Conservation (phyloP, 2,888 invertebrate genomes). For the Chloroclystis v-ata region DNA sequence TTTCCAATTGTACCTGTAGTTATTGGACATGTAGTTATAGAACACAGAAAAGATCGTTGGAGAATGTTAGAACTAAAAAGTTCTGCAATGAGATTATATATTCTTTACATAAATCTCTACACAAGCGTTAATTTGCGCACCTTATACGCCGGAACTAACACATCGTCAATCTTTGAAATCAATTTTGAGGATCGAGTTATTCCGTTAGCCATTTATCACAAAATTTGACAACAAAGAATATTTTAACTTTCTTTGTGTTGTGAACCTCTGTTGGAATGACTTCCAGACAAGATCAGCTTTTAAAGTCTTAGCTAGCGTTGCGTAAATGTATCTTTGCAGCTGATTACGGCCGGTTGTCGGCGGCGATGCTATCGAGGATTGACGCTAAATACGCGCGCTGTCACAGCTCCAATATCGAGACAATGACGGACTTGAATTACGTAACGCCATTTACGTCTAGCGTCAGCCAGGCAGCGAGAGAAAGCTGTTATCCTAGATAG, state of each 20-base stretch:
- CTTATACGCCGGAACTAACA: constrained; percentile 1
- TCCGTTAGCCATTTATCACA: background rate
- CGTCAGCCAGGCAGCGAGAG: constrained; percentile 39
- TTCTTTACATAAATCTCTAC: no score
- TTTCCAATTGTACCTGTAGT: no score
- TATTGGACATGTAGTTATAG: no score
- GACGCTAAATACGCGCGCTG: constrained; percentile 74
- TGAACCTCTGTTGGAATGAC: background rate
- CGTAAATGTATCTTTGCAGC: constrained; percentile 57
- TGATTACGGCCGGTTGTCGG: constrained; percentile 53
- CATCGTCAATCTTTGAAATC: background rate
- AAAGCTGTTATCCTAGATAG: constrained; percentile 41
- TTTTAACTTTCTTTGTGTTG: background rate
- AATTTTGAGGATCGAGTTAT: background rate
- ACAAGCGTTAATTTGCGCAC: background rate
- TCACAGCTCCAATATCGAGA: constrained; percentile 73
- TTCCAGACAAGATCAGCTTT: constrained; percentile 1
- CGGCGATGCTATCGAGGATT: constrained; percentile 71
- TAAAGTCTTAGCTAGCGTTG: constrained; percentile 36
- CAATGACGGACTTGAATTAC: constrained; percentile 69
- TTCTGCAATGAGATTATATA: no score
- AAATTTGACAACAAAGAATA: background rate
- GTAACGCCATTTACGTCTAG: constrained; percentile 64
- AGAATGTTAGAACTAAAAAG: no score
- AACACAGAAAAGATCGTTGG: no score